A percentile compares a stretch with the other conserved stretches of the same genome.
Conservation (phyloP, 1,140 invertebrate genomes). For the Drosophila serrata region DNA sequence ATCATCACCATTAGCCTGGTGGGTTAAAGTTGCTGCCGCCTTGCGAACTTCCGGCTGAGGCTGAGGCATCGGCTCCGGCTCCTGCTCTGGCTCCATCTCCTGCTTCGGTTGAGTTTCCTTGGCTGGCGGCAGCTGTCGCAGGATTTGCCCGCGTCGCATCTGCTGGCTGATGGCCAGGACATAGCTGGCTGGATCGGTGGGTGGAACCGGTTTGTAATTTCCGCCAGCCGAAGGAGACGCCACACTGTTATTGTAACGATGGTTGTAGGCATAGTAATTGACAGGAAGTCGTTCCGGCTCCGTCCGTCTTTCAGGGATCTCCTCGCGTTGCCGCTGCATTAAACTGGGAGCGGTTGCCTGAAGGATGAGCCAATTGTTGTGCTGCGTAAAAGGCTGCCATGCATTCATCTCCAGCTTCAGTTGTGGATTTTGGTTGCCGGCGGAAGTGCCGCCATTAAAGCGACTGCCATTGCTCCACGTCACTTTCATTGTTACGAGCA, state of each 20-base stretch:
- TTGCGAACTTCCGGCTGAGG: slow-evolving; percentile 50
- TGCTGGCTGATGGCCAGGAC: slow-evolving; percentile 71
- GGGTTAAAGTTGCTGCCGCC: slow-evolving; percentile 30
- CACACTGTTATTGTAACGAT: slow-evolving; percentile 63
- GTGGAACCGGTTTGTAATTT: slow-evolving; percentile 77
- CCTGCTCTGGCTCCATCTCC: slow-evolving; percentile 4
- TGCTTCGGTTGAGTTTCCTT: slow-evolving; percentile 26
- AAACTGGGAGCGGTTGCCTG: slow-evolving; percentile 70
- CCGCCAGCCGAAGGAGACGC: slow-evolving; percentile 36
- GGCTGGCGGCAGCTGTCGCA: slow-evolving; percentile 48
- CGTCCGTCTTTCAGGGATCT: slow-evolving; percentile 19
- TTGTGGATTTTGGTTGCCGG: slow-evolving; percentile 41
- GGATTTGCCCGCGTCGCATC: slow-evolving; percentile 49
- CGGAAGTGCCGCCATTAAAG: slow-evolving; percentile 70
- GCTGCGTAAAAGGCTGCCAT: slow-evolving; percentile 68
- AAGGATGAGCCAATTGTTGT: slow-evolving; percentile 79
- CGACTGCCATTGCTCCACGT: slow-evolving; percentile 38
- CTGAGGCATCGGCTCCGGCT: slow-evolving; percentile 39
- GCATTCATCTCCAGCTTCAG: slow-evolving; percentile 63
- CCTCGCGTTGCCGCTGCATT: slow-evolving; percentile 33
- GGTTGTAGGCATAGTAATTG: slow-evolving; percentile 81
- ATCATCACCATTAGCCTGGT: slow-evolving; percentile 38
- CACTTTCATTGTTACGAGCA: slow-evolving; percentile 42
- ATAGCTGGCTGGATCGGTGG: slow-evolving; percentile 59
- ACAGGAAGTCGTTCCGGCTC: slow-evolving; percentile 59